Percentiles rank a stretch among this genome's conserved stretches.
Evolutionary conservation across 2,113 vertebrate genomes (phyloP).

Genomic region (Sciurus niger): DNA sequence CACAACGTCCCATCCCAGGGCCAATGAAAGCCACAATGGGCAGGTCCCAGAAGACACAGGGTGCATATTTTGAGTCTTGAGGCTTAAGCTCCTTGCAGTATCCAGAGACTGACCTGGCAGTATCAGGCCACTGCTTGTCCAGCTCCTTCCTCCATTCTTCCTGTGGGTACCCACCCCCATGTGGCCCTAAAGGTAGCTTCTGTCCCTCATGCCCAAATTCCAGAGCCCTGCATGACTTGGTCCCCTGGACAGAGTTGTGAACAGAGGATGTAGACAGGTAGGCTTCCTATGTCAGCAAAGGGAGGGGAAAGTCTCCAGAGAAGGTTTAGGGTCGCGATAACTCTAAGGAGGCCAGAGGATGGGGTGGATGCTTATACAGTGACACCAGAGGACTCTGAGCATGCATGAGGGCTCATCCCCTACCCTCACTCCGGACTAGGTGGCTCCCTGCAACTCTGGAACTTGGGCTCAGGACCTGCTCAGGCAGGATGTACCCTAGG

Average conservation of each 20-base stretch:
- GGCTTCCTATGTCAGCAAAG: background rate
- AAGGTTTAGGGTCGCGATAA: background rate
- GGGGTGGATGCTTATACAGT: accelerated
- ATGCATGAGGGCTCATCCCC: background rate
- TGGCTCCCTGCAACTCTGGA: background rate
- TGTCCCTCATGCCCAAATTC: background rate
- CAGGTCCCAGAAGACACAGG: background rate
- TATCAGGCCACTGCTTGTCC: background rate
- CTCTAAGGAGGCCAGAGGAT: background rate
- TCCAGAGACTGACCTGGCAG: background rate
- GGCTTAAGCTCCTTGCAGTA: no score
- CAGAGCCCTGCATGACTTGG: accelerated
- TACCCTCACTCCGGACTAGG: background rate
- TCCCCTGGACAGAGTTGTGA: no score
- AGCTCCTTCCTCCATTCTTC: background rate
- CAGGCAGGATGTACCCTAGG: background rate
- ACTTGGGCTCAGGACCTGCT: background rate
- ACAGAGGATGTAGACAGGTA: no score
- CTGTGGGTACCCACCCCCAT: accelerated
- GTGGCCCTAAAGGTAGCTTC: background rate
- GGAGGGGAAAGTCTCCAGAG: no score
- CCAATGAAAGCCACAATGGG: background rate
- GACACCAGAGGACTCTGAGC: background rate
- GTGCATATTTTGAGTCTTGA: background rate
- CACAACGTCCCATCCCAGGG: background rate